Conservation (phyloP, 2,888 invertebrate genomes). For the Acleris emargana region DNA sequence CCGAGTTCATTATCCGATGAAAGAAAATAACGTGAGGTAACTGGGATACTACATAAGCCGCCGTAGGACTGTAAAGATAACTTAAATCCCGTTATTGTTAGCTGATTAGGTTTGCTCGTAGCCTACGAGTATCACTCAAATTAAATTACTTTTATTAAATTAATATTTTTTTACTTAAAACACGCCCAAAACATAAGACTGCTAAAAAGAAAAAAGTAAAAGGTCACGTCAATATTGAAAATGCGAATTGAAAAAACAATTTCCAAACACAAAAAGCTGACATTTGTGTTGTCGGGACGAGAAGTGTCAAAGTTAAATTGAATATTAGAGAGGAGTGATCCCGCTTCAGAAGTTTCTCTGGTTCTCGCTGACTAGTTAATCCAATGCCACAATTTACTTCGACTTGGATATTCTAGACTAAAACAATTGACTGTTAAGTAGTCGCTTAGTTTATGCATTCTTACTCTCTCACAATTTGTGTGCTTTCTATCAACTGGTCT, state of each 20-base stretch:
- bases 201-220: conserved; percentile 1
- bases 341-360: conserved; percentile 68
- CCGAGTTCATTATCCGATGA: too few species aligned
- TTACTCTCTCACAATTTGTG: conserved; percentile 24
- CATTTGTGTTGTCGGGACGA: conserved; percentile 72
- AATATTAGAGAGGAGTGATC: conserved; percentile 82
- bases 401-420: conserved; percentile 66
- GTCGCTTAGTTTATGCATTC: conserved; percentile 69
- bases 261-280: conserved; percentile 68
- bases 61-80: too few species aligned
- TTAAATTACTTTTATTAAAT: too few species aligned
- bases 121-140: too few species aligned
- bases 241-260: conserved; percentile 54
- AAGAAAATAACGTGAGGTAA: too few species aligned
- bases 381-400: conserved; percentile 77
- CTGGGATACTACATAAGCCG: too few species aligned
- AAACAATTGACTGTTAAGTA: conserved; percentile 66
- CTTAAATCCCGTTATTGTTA: too few species aligned
- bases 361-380: conserved; percentile 78
- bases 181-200: not conserved
- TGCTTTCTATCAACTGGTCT: not conserved
- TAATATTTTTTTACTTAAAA: not conserved
- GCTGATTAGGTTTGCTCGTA: too few species aligned
- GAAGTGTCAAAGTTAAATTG: conserved; percentile 84
- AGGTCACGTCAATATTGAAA: conserved; percentile 7